phyloP scores from a whole-genome alignment of 2,113 vertebrate genomes.

The Peromyscus californicus region DNA sequence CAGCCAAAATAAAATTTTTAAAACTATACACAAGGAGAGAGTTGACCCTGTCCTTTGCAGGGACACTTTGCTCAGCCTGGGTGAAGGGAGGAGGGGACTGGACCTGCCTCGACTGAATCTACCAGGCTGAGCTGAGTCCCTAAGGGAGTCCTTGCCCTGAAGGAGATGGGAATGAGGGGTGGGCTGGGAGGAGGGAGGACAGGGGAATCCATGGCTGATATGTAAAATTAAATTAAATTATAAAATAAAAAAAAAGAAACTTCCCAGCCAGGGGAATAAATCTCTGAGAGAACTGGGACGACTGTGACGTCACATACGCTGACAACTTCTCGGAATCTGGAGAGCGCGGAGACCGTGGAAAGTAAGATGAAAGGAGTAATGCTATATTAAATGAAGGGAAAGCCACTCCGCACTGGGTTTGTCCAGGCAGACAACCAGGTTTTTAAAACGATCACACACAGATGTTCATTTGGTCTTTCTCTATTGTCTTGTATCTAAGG shows the following conservation, averaged over 20 bases:
- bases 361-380: background rate
- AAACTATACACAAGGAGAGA: slow-evolving; percentile 29
- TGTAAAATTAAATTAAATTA: no score
- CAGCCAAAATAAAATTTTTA: slow-evolving; percentile 50
- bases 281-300: background rate
- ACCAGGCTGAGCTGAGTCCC: no score
- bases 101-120: no score
- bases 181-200: no score
- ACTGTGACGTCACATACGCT: background rate
- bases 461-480: no score
- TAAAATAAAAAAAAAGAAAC: no score
- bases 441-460: background rate
- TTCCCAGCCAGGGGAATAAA: background rate
- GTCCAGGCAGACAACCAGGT: background rate
- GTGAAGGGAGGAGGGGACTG: no score
- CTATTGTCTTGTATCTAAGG: background rate
- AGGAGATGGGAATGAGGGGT: no score
- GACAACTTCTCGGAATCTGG: background rate
- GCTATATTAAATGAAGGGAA: background rate
- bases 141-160: no score
- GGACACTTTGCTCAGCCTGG: no score
- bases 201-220: no score
- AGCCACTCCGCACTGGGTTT: slow-evolving; percentile 10
- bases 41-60: slow-evolving; percentile 40
- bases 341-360: background rate